Base-by-base conservation (phyloP, 2,888 invertebrate genomes). In the Ichneumoninae sp. region DNA sequence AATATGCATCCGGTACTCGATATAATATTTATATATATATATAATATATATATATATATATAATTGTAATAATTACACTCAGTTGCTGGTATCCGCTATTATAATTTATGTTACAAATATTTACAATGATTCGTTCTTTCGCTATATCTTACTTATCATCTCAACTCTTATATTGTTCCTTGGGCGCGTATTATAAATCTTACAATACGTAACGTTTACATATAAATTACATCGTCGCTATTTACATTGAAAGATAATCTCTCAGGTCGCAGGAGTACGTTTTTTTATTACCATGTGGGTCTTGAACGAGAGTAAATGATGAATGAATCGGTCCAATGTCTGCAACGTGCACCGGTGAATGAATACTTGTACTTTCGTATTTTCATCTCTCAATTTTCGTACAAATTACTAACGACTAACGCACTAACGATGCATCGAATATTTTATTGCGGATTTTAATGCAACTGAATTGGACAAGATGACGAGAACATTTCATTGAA, bases 51-150 rank as follows among this genome's bases (percentile, higher is more conserved):
- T 57, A 57, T 57, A 60, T 60, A 89, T 87, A 88, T 91, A 89
- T 88, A 91, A 89, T 89, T 87, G 87, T 86, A 90, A 90, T 93
- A 92, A 93, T 93, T 92, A 93, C 93, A 93, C 88, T 91, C 92
- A 91, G 89, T 86, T 85, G 91, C 88, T 89, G 89, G 89, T 92
- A 91, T 87, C 83, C 86, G 81, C 83, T 82, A 83, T 84, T 62
- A 85, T 87, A 84, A 86, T 86, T 86, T 87, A 87, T 87, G 80
- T 75, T 87, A 87, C 87, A 87, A 80, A 80, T 88, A 86, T 87
- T 80, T 84, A 85, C 85, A 86, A 79, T 82, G 70, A 79, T 79
- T 54, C 71, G 66, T 76, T 68, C 47, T 3, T 79, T 75, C 66
- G 16, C 71, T 44, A 78, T 44, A 74, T 80, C 72, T 72, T 76